Percentiles rank a stretch among this genome's conserved stretches.
phyloP scores from a whole-genome alignment of 2,113 vertebrate species.

The Megaceryle maxima region DNA sequence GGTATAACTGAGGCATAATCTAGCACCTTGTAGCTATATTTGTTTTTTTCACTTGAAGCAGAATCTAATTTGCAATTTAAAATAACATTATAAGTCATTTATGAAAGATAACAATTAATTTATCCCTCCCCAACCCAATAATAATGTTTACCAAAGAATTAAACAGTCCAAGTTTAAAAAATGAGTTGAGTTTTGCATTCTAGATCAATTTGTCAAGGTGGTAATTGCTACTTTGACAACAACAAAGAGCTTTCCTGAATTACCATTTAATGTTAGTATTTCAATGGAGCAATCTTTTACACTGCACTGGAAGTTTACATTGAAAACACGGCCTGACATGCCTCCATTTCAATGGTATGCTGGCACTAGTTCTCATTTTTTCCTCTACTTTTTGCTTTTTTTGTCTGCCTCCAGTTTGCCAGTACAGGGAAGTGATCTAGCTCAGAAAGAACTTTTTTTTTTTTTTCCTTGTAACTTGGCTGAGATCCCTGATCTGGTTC shows the following conservation, averaged over 20 bases:
- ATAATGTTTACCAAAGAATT: constrained; percentile 10
- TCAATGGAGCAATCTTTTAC: background rate
- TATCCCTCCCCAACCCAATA: background rate
- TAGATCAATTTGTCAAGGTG: constrained; percentile 10
- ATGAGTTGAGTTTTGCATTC: background rate
- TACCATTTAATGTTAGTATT: background rate
- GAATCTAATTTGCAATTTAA: background rate
- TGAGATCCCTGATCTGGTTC: background rate
- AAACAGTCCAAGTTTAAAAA: background rate
- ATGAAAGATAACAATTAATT: background rate
- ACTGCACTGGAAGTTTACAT: background rate
- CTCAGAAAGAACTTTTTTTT: background rate
- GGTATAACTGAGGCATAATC: background rate
- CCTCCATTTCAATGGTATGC: background rate
- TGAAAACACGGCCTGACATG: constrained; percentile 13
- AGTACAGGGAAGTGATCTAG: background rate
- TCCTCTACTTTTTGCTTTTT: background rate
- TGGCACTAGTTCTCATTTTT: background rate
- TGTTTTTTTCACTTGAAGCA: background rate
- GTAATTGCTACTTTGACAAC: background rate
- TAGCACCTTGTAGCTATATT: background rate
- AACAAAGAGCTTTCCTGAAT: background rate
- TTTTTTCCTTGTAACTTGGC: background rate
- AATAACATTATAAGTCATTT: background rate
- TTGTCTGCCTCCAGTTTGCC: background rate